Evolutionary conservation across 2,888 invertebrate genomes (phyloP), one percentile per base, ranked within the genome.

Genomic region (Pammene fasciana): DNA sequence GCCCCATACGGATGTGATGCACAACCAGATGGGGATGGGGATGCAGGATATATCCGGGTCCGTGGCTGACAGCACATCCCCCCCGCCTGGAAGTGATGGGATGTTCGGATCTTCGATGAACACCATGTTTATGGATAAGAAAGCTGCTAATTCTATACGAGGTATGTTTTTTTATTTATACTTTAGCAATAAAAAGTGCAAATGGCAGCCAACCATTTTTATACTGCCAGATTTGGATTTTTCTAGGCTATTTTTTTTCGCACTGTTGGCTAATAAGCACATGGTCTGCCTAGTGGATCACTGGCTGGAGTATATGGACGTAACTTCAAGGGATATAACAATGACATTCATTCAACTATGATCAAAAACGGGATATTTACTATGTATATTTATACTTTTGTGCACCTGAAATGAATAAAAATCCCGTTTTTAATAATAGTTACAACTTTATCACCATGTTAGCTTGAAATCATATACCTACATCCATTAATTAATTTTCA

Each of bases 111-210:
- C 93, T 0, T 87, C 89, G 0, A 85, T 93, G 71, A 85, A 89
- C 26, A 89, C 88, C 41, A 89, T 92, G 89, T 94, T 93, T 70
- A 93, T 94, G 85, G 94, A 94, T 76, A 92, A 93, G 83, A 94
- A 94, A 83, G 93, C 92, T 72, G 94, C 94, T 66, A 95, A 95
- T 82, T 95, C 95, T 62, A 95, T 95, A 75, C 88, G 95, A 95
- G 95, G 95, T 95, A 93, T 34, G 57, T 67, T 18, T 18, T 50
- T 52, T 7, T n/a, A 3, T 54, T 52, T 18, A 26, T 43, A 14
- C 7, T 41, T 26, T 18, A 1, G 0, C n/a, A n/a, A n/a, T n/a
- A n/a, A n/a, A n/a, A n/a, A n/a, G n/a, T n/a, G n/a, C n/a, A n/a
- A n/a, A n/a, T n/a, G n/a, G n/a, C n/a, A n/a, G 16, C 13, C 10